Percentiles rank a stretch among this genome's conserved stretches.
Evolutionary conservation across 2,888 invertebrate genomes (phyloP).

Genomic region (Lepidocyrtinus sp.): DNA sequence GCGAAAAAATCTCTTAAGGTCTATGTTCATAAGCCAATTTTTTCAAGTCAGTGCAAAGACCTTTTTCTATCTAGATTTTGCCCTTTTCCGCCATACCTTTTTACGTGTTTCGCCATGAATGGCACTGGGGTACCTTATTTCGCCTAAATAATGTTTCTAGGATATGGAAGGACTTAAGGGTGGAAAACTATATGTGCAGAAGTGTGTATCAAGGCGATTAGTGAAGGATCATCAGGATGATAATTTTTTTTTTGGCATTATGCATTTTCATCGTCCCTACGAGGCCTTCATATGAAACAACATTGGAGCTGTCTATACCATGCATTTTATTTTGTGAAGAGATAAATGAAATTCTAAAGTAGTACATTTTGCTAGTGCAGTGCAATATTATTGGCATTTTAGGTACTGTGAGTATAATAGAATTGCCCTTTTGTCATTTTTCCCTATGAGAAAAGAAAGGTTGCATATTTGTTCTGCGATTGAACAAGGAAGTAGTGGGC

Average conservation of each 20-base stretch:
- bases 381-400: background rate
- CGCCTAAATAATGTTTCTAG: background rate
- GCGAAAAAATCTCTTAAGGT: background rate
- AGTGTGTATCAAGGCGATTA: background rate
- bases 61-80: constrained; percentile 26
- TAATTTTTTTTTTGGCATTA: constrained; percentile 9
- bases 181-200: constrained; percentile 2
- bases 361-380: background rate
- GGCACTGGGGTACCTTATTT: constrained; percentile 9
- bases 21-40: constrained; percentile 30
- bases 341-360: background rate
- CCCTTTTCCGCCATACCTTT: constrained; percentile 21
- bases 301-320: no score
- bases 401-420: no score
- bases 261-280: background rate
- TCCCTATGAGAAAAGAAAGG: no score
- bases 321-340: constrained; percentile 17
- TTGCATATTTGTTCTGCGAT: background rate
- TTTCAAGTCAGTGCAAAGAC: constrained; percentile 40
- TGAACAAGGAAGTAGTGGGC: no score
- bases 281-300: background rate
- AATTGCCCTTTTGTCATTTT: no score
- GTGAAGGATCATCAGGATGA: background rate
- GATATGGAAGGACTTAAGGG: no score
- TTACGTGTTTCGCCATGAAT: constrained; percentile 4